Evolutionary conservation across 2,888 invertebrate genomes (phyloP).

Genomic region (Tanypteryx hageni): DNA sequence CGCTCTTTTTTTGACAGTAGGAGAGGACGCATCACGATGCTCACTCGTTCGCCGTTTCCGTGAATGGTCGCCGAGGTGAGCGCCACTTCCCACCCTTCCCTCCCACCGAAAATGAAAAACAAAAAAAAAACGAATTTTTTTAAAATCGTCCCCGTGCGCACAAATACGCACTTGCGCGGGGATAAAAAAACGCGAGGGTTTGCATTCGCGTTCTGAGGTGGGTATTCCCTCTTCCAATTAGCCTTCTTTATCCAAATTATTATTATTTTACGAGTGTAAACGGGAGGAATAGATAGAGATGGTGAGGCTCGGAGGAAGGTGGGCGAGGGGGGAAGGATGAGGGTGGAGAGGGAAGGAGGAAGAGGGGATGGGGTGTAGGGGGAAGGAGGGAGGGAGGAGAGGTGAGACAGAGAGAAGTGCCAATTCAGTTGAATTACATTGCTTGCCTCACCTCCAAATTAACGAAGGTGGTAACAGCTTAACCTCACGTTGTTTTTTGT

Average conservation of each 20-base stretch:
- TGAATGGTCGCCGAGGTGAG: background rate
- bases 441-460: no score
- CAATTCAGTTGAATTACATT: no score
- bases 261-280: background rate
- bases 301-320: background rate
- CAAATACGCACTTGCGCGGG: background rate
- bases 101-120: background rate
- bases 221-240: background rate
- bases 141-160: background rate
- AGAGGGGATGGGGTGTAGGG: background rate
- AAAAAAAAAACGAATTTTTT: background rate
- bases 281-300: slow-evolving; percentile 32
- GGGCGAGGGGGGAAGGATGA: background rate
- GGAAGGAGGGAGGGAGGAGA: background rate
- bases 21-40: background rate
- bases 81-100: background rate
- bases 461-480: no score
- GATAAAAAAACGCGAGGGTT: background rate
- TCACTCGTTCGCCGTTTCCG: background rate
- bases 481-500: no score
- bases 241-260: background rate
- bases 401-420: background rate
- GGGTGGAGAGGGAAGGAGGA: background rate
- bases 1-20: background rate
- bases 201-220: background rate